A percentile compares a stretch with the other conserved stretches of the same genome.
Evolutionary conservation across 2,113 vertebrate genomes (phyloP).

Genomic region (Ginglymostoma cirratum): DNA sequence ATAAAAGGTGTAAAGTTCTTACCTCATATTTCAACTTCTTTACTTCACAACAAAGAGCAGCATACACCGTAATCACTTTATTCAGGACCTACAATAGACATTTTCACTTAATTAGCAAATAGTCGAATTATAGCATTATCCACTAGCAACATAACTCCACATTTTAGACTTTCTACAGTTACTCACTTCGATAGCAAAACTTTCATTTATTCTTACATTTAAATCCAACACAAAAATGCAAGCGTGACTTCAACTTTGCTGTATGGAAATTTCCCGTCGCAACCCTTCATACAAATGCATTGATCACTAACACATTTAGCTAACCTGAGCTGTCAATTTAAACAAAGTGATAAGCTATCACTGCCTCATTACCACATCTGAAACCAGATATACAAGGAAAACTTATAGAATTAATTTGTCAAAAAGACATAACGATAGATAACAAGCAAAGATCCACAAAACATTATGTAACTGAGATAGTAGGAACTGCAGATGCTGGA

Average conservation of each 20-base stretch:
- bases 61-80: slow-evolving; percentile 97
- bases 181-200: background rate
- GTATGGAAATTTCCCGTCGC: background rate
- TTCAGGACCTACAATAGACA: slow-evolving; percentile 74
- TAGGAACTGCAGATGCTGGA: too few relatives aligned
- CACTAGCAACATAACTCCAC: background rate
- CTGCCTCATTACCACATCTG: background rate
- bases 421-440: background rate
- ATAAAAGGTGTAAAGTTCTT: slow-evolving; percentile 41
- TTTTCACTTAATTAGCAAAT: background rate
- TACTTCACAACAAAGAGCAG: slow-evolving; percentile 93
- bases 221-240: background rate
- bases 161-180: background rate
- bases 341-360: too few relatives aligned
- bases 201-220: background rate
- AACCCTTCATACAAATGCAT: background rate
- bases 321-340: background rate
- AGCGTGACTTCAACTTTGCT: background rate
- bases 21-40: slow-evolving; percentile 98
- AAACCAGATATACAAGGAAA: background rate
- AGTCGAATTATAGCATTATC: background rate
- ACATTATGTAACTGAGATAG: too few relatives aligned
- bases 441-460: background rate
- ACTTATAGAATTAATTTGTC: too few relatives aligned
- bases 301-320: background rate